Percentiles rank a stretch among this genome's conserved stretches.
phyloP scores from a whole-genome alignment of 2,113 vertebrate species.

The Psophia crepitans region DNA sequence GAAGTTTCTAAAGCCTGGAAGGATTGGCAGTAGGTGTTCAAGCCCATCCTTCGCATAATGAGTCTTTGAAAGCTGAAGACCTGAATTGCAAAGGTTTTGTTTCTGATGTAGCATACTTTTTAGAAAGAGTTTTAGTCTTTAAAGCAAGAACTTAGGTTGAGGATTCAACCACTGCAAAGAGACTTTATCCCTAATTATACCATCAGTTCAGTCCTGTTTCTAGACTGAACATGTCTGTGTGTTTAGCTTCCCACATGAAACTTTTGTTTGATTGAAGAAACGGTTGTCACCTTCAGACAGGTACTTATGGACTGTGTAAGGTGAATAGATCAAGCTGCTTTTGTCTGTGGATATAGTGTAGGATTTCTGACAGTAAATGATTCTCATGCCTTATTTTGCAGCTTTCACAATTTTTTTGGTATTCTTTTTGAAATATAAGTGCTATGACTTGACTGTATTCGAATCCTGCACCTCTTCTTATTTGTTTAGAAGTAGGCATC shows the following conservation, averaged over 20 bases:
- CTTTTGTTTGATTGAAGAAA: background rate
- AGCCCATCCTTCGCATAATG: background rate
- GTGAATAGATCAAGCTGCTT: background rate
- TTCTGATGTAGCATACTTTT: background rate
- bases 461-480: background rate
- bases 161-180: background rate
- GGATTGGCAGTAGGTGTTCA: background rate
- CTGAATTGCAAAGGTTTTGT: background rate
- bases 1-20: background rate
- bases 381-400: background rate
- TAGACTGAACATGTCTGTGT: background rate
- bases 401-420: background rate
- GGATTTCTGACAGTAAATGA: background rate
- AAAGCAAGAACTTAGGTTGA: background rate
- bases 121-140: background rate
- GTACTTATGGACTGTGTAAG: background rate
- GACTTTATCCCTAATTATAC: background rate
- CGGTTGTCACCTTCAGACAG: background rate
- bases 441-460: background rate
- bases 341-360: background rate
- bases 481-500: background rate
- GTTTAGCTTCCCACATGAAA: background rate
- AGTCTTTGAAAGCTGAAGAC: background rate
- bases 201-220: background rate
- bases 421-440: background rate